Evolutionary conservation across 2,888 invertebrate species (phyloP), one percentile per base, ranked within the genome.

Genomic region (Thymelicus sylvestris): DNA sequence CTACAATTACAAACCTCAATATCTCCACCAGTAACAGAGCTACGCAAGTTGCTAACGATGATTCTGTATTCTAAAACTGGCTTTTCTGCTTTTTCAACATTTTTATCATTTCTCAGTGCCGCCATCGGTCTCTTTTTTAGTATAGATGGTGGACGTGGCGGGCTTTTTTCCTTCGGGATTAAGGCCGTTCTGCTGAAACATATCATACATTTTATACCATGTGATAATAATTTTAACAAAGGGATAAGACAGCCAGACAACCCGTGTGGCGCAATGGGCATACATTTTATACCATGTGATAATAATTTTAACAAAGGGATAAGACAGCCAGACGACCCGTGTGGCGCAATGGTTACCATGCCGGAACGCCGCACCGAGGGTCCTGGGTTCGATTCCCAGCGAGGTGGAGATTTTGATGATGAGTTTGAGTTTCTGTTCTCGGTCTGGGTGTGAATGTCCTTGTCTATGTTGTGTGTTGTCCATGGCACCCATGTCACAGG

Each of bases 41-140:
- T 94, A 81, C 98, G 97, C 74, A 99, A 95, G 94, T 98, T 99
- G 76, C 98, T 98, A 2, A 99, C 98, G 67, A 98, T 96, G 83
- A 98, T 97, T 81, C 98, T 95, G 86, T 96, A 98, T 60, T 98
- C 98, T 5, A 95, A 90, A 55, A 75, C 72, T 41, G 88, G 83
- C 73, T 89, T 91, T 41, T 92, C 91, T 38, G 77, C 8, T 74
- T 85, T 88, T 68, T 87, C 87, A 7, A 76, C 66, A 73, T 86
- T 86, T 67, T 86, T 83, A 48, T 92, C 90, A 79, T 79, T 84
- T 76, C 87, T 83, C 67, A 91, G 73, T 60, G 93, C 91, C 38
- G 90, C 92, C 90, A 91, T 92, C 10, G 93, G 91, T 13, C 94
- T 86, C 78, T 94, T 94, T 75, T 94, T 94, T n/a, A 94, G 84